Conservation (phyloP, 2,797 vertebrate species). For the Hyperoplus lanceolatus region DNA sequence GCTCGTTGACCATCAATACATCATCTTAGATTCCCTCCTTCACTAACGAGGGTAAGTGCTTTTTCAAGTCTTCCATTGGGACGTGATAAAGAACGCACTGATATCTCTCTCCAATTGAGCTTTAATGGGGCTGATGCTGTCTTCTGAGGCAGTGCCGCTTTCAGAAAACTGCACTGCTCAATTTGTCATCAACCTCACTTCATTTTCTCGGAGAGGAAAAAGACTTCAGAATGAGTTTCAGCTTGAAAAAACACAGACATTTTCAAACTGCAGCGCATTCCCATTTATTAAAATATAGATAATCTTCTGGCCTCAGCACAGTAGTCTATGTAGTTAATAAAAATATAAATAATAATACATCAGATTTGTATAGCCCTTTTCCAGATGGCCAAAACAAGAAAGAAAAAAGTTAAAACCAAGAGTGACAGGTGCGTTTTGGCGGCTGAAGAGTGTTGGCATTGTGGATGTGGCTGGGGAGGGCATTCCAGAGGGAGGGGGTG, state of each 20-base stretch:
- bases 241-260: conserved; percentile 16
- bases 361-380: too few species aligned
- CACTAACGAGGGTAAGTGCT: conserved; percentile 16
- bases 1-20: conserved; percentile 12
- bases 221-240: conserved; percentile 4
- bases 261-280: not conserved
- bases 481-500: too few species aligned
- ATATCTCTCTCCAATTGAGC: conserved; percentile 32
- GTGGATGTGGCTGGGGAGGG: too few species aligned
- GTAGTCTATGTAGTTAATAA: not conserved
- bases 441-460: too few species aligned
- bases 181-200: conserved; percentile 20
- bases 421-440: too few species aligned
- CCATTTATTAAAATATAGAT: not conserved
- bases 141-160: not conserved
- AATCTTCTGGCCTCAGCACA: not conserved
- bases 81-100: not conserved
- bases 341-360: not conserved
- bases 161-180: conserved; percentile 2
- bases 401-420: too few species aligned
- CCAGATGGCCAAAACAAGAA: too few species aligned
- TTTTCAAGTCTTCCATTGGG: conserved; percentile 27
- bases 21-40: conserved; percentile 21
- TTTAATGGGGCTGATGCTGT: conserved; percentile 22
- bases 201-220: conserved; percentile 7